These are phyloP conservation scores for Silurus glanis DNA, from an alignment of 2,113 vertebrate genomes.

Conservation along the genomic window DNA sequence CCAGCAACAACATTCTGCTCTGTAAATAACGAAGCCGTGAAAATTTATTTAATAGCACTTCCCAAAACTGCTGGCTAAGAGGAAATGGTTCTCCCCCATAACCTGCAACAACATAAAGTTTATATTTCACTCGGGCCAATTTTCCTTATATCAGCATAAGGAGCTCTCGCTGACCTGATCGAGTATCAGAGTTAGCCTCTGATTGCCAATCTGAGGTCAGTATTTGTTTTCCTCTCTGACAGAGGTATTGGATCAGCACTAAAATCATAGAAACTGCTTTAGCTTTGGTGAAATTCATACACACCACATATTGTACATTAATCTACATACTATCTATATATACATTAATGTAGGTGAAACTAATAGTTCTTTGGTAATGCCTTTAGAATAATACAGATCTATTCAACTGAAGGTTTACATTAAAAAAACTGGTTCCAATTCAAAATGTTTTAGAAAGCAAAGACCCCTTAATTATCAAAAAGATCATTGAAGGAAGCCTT, in stretches of 20 bases:
- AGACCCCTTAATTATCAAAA: not conserved
- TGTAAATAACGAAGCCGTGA: not conserved
- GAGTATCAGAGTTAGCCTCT: not conserved
- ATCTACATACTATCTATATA: too few relatives aligned
- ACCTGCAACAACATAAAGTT: not conserved
- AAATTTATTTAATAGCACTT: constrained; percentile 4
- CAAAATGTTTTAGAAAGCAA: not conserved
- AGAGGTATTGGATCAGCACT: not conserved
- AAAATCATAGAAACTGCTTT: not conserved
- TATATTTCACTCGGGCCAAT: constrained; percentile 24
- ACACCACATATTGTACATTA: not conserved
- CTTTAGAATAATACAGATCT: not conserved
- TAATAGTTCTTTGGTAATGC: not conserved
- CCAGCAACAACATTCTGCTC: constrained; percentile 14
- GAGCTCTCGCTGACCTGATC: not conserved
- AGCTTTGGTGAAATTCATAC: not conserved
- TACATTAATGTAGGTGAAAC: not conserved
- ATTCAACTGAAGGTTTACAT: not conserved
- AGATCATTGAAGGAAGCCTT: not conserved
- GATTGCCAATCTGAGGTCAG: not conserved
- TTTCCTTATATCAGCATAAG: constrained; percentile 37
- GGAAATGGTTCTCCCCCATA: not conserved
- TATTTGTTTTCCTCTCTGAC: not conserved
- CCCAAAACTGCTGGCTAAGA: constrained; percentile 21
- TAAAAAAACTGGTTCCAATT: not conserved